Percentiles rank a stretch among this genome's conserved stretches.
These are phyloP conservation scores for Lutjanus argentimaculatus DNA, from an alignment of 2,797 vertebrate genomes.

Conservation along the genomic window DNA sequence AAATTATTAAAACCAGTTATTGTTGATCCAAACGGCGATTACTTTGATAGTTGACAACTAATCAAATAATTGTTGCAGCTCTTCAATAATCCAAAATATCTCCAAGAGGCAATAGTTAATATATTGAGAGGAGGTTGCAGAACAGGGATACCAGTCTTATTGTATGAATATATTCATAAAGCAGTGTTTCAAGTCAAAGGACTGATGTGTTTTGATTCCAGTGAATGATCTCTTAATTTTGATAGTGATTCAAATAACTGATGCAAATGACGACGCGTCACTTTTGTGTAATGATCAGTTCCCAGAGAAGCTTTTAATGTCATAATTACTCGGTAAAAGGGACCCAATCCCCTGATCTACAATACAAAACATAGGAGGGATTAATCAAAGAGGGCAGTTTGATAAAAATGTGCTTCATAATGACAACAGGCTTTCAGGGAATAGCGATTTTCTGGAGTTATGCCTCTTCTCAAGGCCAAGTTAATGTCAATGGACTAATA, in stretches of 20 bases:
- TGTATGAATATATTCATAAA: not conserved
- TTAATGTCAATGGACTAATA: constrained; percentile 47
- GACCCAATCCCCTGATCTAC: constrained; percentile 9
- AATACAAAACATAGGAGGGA: constrained; percentile 24
- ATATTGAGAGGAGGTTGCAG: not conserved
- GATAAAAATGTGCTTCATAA: constrained; percentile 47
- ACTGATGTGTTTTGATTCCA: not conserved
- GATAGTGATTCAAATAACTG: not conserved
- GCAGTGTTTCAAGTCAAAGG: not conserved
- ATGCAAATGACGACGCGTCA: constrained; percentile 4
- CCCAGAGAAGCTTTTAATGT: constrained; percentile 24
- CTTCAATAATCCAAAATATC: no score
- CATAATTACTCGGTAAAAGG: constrained; percentile 20
- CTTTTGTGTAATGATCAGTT: constrained; percentile 4
- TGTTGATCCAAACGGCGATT: no score
- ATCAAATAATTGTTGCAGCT: no score
- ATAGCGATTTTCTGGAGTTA: constrained; percentile 38
- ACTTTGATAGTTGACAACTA: no score
- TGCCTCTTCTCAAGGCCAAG: constrained; percentile 36
- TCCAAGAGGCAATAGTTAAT: not conserved
- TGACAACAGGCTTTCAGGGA: constrained; percentile 33
- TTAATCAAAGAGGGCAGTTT: constrained; percentile 36
- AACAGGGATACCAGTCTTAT: not conserved
- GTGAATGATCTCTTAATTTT: not conserved
- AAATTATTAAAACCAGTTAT: no score